Evolutionary conservation across 2,797 vertebrate genomes (phyloP).

Genomic region (Propithecus deckenii): DNA sequence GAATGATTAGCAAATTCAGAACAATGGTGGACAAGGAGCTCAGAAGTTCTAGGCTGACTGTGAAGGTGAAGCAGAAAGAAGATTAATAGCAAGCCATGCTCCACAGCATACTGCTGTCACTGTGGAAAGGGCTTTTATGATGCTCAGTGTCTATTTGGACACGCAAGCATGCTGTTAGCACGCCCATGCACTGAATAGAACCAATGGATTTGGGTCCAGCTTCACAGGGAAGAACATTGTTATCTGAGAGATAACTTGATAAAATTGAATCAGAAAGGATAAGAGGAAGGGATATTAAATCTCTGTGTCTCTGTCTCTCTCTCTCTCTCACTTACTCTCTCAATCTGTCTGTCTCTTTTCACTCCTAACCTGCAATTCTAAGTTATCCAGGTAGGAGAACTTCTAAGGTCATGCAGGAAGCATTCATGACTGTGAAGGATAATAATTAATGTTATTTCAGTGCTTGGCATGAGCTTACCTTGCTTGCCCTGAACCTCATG

Average conservation of each 20-base stretch:
- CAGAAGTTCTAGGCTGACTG: background rate
- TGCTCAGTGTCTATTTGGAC: background rate
- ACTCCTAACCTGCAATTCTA: background rate
- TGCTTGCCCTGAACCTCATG: background rate
- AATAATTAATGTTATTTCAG: background rate
- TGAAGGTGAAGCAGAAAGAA: background rate
- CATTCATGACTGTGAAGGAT: background rate
- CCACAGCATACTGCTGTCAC: background rate
- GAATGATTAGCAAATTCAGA: background rate
- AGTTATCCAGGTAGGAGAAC: background rate
- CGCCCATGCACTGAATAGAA: background rate
- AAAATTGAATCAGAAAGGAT: background rate
- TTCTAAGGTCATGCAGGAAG: background rate
- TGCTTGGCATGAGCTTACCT: background rate
- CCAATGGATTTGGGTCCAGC: background rate
- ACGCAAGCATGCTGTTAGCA: background rate
- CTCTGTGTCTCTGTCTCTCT: background rate
- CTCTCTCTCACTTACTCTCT: background rate
- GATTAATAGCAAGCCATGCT: background rate
- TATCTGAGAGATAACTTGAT: background rate
- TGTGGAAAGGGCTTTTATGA: background rate
- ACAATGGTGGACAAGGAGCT: background rate
- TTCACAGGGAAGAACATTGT: background rate
- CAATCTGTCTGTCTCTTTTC: background rate
- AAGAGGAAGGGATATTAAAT: background rate